Evolutionary conservation across 2,888 invertebrate species (phyloP).

Genomic region (Meloe dianella): DNA sequence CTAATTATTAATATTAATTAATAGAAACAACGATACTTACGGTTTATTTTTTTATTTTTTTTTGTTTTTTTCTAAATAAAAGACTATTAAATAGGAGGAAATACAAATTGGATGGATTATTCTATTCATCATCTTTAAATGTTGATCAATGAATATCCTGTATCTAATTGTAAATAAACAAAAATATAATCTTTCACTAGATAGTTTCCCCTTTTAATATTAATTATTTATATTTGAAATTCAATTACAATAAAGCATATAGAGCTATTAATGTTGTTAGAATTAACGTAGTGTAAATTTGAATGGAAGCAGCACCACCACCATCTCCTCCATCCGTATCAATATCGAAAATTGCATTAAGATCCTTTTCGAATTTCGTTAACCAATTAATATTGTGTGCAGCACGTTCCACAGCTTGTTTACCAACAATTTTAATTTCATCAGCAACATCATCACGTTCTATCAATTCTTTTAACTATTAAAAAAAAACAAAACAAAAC

Average conservation of each 20-base stretch:
- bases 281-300: neutral
- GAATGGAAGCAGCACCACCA: neutral
- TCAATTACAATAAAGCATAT: conserved; percentile 11
- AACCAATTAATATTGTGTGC: conserved; percentile 26
- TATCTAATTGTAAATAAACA: neutral
- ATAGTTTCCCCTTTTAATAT: too few species aligned
- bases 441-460: conserved; percentile 15
- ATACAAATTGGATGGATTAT: neutral
- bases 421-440: conserved; percentile 19
- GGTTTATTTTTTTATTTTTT: neutral
- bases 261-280: neutral
- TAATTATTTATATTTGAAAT: conserved; percentile 3
- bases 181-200: neutral
- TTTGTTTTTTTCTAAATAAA: too few species aligned
- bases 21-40: neutral
- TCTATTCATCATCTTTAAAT: neutral
- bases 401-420: conserved; percentile 22
- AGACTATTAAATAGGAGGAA: neutral
- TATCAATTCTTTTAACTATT: conserved; percentile 24
- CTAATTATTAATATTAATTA: conserved; percentile 51
- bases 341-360: neutral
- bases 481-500: conserved; percentile 14
- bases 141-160: too few species aligned
- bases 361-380: neutral
- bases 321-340: neutral